Conservation (phyloP, 2,113 vertebrate genomes). For the Anolis sagrei region DNA sequence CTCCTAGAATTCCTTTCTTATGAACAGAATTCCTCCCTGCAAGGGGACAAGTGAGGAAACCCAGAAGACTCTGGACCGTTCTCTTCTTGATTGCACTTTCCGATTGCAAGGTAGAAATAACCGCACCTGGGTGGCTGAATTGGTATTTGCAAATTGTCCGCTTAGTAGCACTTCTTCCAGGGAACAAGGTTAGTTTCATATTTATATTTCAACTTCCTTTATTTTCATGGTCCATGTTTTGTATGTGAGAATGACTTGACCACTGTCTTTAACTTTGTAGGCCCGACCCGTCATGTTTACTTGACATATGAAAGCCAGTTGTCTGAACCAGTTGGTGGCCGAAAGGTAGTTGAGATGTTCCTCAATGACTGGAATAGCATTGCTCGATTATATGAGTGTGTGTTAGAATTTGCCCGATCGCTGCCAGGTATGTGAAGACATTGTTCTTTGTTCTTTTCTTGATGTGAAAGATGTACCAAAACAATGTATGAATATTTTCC, state of each 20-base stretch:
- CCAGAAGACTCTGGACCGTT: constrained; percentile 89
- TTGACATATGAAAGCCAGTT: constrained; percentile 95
- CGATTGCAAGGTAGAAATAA: constrained; percentile 98
- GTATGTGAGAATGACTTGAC: constrained; percentile 24
- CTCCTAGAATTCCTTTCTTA: constrained; percentile 25
- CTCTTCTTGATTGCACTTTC: constrained; percentile 96
- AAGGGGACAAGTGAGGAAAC: constrained; percentile 94
- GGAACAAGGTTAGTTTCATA: constrained; percentile 87
- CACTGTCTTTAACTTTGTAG: constrained; percentile 70
- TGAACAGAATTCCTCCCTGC: constrained; percentile 90
- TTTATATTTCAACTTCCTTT: constrained; percentile 10
- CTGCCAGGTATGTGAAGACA: constrained; percentile 86
- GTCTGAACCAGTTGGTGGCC: constrained; percentile 95
- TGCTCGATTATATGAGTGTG: constrained; percentile 95
- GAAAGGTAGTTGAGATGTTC: constrained; percentile 98
- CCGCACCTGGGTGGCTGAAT: constrained; percentile 96
- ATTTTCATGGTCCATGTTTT: constrained; percentile 19
- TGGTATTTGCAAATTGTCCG: constrained; percentile 95
- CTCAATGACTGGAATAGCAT: constrained; percentile 98
- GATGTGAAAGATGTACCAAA: not conserved
- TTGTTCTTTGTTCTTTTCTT: not conserved
- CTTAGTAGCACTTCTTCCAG: constrained; percentile 93
- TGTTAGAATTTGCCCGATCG: constrained; percentile 92
- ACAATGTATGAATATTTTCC: constrained; percentile 13
- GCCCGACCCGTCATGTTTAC: constrained; percentile 93